Base-by-base conservation (phyloP, 1,140 invertebrate genomes). In the Parapsyche elsis region DNA sequence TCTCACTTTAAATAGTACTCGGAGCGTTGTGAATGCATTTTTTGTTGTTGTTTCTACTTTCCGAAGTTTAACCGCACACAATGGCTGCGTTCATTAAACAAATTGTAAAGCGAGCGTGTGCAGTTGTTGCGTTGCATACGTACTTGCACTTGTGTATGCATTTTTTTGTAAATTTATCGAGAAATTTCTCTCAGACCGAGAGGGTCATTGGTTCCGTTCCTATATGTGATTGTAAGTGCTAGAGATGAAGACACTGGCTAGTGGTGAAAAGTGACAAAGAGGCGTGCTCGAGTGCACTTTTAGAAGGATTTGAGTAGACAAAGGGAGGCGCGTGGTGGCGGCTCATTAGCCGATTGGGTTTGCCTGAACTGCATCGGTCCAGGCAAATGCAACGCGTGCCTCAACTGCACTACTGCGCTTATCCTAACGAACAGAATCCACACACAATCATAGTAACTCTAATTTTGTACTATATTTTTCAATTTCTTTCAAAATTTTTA, bases 271-370 rank as follows among this genome's bases (percentile, higher is more conserved):
- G 9, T 61, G 14, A n/a, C n/a, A 67, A 23, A 26, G 9, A 26
- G 23, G 19, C 9, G 24, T 67, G 24, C 24, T 30, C 24, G 64
- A 67, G 64, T 67, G 24, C 24, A 24, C 21, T 67, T 26, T 26
- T 26, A 23, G 64, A 26, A 5, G 21, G 21, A 67, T 67, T 67
- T 46, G 1, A 21, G 38, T 10, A 59, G 19, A 77, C 57, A 71
- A 71, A 78, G 77, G 67, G 44, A 44, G 64, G 30, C 61, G 1
- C 61, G 23, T 38, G 75, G 71, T 38, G 46, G 74, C 19, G 23
- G 64, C 81, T 82, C 81, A 82, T 82, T 82, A 82, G 81, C 76
- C 81, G 81, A 82, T 82, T 82, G 81, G 76, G 71, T 80, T 82
- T 80, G 23, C 71, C 45, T 21, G 14, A 70, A 38, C 30, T 38